A percentile compares a stretch with the other conserved stretches of the same genome.
Conservation (phyloP, 2,888 invertebrate genomes). For the Bellardia bayeri region DNA sequence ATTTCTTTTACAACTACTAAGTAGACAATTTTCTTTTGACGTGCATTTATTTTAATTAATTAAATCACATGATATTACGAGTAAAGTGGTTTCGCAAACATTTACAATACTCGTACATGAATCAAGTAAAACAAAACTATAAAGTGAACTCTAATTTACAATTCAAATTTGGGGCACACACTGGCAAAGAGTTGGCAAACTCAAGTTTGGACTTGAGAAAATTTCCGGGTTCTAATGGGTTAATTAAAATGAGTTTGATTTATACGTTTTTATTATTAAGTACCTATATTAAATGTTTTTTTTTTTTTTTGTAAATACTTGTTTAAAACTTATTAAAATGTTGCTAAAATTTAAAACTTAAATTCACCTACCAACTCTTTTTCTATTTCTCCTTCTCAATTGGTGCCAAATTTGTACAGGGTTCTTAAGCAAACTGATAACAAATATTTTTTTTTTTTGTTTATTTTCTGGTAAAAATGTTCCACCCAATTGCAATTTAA, state of each 20-base stretch:
- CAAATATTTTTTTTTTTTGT: not conserved
- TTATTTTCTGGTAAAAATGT: slow-evolving; percentile 21
- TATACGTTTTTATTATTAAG: not conserved
- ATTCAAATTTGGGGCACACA: slow-evolving; percentile 28
- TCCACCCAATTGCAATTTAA: slow-evolving; percentile 7
- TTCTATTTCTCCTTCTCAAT: not conserved
- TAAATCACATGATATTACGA: not conserved
- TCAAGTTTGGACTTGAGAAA: not conserved
- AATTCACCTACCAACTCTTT: not conserved
- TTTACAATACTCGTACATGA: not conserved
- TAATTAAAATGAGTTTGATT: not conserved
- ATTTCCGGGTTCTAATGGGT: not conserved
- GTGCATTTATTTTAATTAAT: slow-evolving; percentile 44
- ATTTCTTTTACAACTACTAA: not conserved
- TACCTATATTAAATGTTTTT: too few species aligned
- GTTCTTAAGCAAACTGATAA: slow-evolving; percentile 33
- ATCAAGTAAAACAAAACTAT: not conserved
- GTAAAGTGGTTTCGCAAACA: slow-evolving; percentile 1
- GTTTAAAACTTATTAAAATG: not conserved
- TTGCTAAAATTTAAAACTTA: not conserved
- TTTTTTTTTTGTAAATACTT: too few species aligned
- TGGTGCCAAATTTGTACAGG: not conserved
- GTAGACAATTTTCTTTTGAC: slow-evolving; percentile 23
- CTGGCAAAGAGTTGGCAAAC: not conserved
- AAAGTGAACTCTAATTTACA: slow-evolving; percentile 13